Evolutionary conservation across 2,113 vertebrate genomes (phyloP).

Genomic region (Sinosuthora webbiana): DNA sequence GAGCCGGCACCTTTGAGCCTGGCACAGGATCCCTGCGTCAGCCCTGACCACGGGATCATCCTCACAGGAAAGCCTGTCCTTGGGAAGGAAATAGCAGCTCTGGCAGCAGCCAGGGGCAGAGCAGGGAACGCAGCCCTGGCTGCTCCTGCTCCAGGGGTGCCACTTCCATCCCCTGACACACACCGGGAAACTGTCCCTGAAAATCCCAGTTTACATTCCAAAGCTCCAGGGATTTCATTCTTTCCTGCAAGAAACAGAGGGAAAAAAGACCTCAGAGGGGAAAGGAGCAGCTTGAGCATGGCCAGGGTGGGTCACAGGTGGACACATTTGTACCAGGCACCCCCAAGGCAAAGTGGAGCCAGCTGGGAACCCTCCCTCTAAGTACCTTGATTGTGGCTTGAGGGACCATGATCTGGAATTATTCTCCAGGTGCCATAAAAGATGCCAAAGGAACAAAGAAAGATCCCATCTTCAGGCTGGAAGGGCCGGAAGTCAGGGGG

Average conservation of each 20-base stretch:
- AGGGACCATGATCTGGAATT: accelerated
- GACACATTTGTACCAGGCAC: background rate
- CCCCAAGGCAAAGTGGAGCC: background rate
- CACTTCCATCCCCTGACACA: background rate
- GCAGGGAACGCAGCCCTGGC: accelerated
- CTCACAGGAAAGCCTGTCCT: background rate
- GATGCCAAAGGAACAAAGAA: background rate
- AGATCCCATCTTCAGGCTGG: background rate
- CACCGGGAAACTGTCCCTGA: background rate
- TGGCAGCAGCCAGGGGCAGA: background rate
- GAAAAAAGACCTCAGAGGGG: background rate
- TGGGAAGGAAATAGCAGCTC: background rate
- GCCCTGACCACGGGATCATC: background rate
- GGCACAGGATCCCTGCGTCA: background rate
- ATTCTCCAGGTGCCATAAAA: background rate
- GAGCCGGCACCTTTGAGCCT: accelerated
- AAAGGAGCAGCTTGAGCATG: background rate
- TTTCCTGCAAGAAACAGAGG: background rate
- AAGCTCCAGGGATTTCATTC: background rate
- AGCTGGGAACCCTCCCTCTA: background rate
- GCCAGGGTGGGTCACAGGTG: background rate
- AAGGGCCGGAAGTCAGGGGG: background rate
- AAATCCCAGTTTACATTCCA: background rate
- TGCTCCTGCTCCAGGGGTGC: background rate
- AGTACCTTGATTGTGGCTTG: no score